Evolutionary conservation across 2,888 invertebrate species (phyloP).

Genomic region (Pedicia rivosa): DNA sequence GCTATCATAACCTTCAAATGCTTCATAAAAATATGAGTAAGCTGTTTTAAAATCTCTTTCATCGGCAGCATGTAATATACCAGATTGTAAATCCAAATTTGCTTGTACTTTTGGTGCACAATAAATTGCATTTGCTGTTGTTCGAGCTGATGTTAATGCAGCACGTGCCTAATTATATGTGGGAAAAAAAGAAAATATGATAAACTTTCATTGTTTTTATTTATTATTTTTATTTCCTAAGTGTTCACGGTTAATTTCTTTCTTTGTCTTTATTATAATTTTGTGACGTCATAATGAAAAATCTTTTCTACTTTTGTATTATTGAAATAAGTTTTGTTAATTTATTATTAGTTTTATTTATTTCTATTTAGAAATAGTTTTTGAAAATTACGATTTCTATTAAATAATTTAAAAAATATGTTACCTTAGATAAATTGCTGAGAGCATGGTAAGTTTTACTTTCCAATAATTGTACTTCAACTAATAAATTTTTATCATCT

Average conservation of each 20-base stretch:
- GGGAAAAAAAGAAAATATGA: conserved; percentile 1
- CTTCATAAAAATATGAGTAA: conserved; percentile 99
- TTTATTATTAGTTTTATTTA: no score
- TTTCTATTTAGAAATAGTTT: no score
- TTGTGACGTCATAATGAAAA: background rate
- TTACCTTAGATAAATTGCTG: conserved; percentile 76
- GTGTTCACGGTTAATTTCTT: no score
- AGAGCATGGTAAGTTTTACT: conserved; percentile 98
- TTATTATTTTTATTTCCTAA: no score
- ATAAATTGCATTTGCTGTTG: conserved; percentile 99
- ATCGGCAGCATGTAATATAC: conserved; percentile 98
- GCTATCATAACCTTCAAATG: conserved; percentile 96
- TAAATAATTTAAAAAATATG: no score
- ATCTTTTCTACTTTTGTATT: no score
- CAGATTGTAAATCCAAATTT: conserved; percentile 91
- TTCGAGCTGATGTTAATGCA: conserved; percentile 92
- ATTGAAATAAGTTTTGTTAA: no score
- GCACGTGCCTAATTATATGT: conserved; percentile 49
- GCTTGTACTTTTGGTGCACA: conserved; percentile 98
- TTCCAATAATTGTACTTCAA: conserved; percentile 95
- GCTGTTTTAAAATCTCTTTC: conserved; percentile 99
- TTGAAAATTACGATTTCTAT: no score
- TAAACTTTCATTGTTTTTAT: background rate
- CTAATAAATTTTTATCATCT: conserved; percentile 96
- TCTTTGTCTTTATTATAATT: background rate